Conservation (phyloP, 2,113 vertebrate genomes). For the Odontophorus gujanensis region DNA sequence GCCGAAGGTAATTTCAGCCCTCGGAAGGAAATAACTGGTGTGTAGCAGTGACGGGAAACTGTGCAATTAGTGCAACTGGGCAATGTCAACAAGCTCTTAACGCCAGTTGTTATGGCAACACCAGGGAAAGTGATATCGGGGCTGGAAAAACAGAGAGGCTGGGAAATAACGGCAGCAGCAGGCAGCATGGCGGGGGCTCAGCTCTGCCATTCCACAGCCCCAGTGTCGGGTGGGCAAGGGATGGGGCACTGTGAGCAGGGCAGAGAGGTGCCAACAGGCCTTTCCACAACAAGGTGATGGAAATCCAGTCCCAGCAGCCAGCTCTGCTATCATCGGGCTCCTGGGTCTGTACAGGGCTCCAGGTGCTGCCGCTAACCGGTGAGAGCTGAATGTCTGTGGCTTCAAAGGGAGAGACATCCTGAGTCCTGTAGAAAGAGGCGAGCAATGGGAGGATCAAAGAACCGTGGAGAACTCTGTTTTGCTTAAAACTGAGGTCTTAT, state of each 20-base stretch:
- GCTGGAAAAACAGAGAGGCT: slow-evolving; percentile 50
- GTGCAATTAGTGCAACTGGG: slow-evolving; percentile 76
- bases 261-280: neutral
- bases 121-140: slow-evolving; percentile 31
- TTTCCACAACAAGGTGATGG: neutral
- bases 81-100: slow-evolving; percentile 77
- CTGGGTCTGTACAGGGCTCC: neutral
- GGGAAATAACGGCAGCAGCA: neutral
- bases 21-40: slow-evolving; percentile 68
- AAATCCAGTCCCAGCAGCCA: neutral
- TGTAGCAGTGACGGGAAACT: slow-evolving; percentile 70
- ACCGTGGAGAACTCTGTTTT: neutral
- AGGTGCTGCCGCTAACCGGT: fast-evolving
- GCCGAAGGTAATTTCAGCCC: slow-evolving; percentile 68
- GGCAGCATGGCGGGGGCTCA: neutral
- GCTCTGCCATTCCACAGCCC: neutral
- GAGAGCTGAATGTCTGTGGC: neutral
- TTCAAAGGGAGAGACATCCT: slow-evolving; percentile 22
- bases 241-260: neutral
- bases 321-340: neutral
- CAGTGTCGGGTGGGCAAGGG: neutral
- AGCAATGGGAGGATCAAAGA: slow-evolving; percentile 41
- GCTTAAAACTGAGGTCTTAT: slow-evolving; percentile 19
- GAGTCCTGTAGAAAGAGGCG: slow-evolving; percentile 7
- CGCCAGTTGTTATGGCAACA: slow-evolving; percentile 76